Evolutionary conservation across 2,888 invertebrate genomes (phyloP).

Genomic region (Caenorhabditis sp.): DNA sequence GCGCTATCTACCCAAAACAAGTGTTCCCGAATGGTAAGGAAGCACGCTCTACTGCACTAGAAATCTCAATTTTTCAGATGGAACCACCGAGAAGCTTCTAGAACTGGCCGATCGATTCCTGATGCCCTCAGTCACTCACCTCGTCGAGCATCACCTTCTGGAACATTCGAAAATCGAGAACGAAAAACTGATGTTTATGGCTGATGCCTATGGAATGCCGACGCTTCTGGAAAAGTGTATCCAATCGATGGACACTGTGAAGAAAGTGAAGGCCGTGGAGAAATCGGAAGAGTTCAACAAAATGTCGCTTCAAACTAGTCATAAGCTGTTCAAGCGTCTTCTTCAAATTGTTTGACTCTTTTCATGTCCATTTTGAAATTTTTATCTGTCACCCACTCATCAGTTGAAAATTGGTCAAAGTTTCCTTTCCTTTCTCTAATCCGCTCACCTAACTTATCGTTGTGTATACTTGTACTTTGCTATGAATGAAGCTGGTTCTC

Average conservation of each 20-base stretch:
- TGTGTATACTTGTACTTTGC: too few species aligned
- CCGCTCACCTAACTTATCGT: too few species aligned
- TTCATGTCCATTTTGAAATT: too few species aligned
- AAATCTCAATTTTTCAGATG: not conserved
- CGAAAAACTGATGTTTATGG: conserved; percentile 2
- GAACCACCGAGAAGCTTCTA: not conserved
- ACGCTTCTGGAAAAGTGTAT: not conserved
- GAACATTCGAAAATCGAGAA: not conserved
- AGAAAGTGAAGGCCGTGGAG: not conserved
- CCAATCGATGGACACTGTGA: not conserved
- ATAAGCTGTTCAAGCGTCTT: not conserved
- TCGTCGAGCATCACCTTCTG: not conserved
- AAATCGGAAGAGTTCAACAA: not conserved
- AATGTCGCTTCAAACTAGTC: not conserved
- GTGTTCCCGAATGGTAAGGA: not conserved
- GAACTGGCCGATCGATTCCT: not conserved
- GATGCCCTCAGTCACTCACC: not conserved
- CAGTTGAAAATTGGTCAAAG: too few species aligned
- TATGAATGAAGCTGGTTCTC: too few species aligned
- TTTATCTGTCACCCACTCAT: too few species aligned
- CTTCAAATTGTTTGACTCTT: not conserved
- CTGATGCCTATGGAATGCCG: conserved; percentile 1
- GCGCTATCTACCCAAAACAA: not conserved
- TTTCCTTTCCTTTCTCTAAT: too few species aligned
- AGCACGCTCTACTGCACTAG: too few species aligned